Base-by-base conservation (phyloP, 2,888 invertebrate species). In the Seladonia tumulorum region DNA sequence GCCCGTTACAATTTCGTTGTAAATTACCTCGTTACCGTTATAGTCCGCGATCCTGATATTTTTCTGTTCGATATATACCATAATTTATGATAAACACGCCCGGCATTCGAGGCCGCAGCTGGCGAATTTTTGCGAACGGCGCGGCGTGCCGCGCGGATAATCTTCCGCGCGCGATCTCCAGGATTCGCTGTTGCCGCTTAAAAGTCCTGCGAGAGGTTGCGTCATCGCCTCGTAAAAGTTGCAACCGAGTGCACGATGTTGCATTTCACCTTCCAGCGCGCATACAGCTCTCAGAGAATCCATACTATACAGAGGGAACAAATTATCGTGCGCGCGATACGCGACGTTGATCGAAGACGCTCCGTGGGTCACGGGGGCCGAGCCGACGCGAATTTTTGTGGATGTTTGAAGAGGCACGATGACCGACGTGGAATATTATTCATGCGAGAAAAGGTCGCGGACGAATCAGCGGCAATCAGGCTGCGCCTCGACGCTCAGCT, bases 391-490 rank as follows among this genome's bases (percentile, higher is more conserved):
- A 76, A 66, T 75, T 76, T 76, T 75, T 42, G 77, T 29, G 76
- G 85, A 85, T 91, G 88, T 93, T 92, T 91, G 90, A 87, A 89
- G 81, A 92, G 93, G 90, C 72, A 83, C 76, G 82, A 82, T 83
- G 89, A 89, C 86, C 90, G 81, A 75, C 75, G 82, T 83, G 53
- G 90, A 90, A 91, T 91, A 90, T 90, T 89, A 89, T 82, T 92
- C 92, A 88, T 90, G 92, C 86, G 91, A 87, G 87, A 92, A 92
- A 93, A 91, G 91, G 90, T 92, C 89, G 88, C 72, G 86, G 87
- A 83, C 90, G 89, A 93, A 92, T 93, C 93, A 88, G 89, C 91
- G 92, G 91, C 93, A 93, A 94, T 93, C 93, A 93, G 90, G 81
- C 86, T 76, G 83, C 88, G 88, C 76, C 84, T 89, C 87, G 89